Conservation (phyloP, 2,797 vertebrate genomes). For the Valencia hispanica region DNA sequence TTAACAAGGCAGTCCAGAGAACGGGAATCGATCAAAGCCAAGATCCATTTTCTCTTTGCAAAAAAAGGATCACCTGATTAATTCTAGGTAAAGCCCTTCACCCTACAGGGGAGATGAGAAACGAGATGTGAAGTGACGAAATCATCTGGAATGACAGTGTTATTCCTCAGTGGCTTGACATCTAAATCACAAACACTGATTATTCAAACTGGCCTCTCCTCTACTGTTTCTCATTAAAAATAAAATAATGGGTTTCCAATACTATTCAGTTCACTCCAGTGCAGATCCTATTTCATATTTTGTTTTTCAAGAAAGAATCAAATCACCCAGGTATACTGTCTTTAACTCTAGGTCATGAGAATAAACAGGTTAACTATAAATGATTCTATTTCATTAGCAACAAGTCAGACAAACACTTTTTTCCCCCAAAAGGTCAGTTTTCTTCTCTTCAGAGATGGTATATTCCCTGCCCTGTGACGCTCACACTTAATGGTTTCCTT, state of each 20-base stretch:
- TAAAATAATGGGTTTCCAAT: constrained; percentile 5
- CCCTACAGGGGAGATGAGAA: constrained; percentile 6
- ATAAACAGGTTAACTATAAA: neutral
- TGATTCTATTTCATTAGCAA: constrained; percentile 12
- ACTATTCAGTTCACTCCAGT: constrained; percentile 14
- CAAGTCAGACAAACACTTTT: constrained; percentile 13
- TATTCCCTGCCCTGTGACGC: constrained; percentile 14
- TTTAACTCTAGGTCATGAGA: neutral
- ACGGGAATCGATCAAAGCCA: constrained; percentile 40
- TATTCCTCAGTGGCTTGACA: constrained; percentile 41
- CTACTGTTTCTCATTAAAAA: constrained; percentile 38
- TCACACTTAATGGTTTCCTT: constrained; percentile 27
- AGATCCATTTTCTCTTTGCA: constrained; percentile 8
- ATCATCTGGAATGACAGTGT: constrained; percentile 14
- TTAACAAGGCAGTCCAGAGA: constrained; percentile 36
- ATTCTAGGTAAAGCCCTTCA: constrained; percentile 26
- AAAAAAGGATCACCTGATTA: constrained; percentile 23
- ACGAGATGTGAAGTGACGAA: constrained; percentile 19
- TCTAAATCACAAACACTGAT: constrained; percentile 37
- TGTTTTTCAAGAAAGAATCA: constrained; percentile 14
- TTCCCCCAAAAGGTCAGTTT: constrained; percentile 27
- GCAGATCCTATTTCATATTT: neutral
- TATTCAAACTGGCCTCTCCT: constrained; percentile 46
- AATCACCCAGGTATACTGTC: neutral
- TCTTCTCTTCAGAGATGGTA: constrained; percentile 33